Base-by-base conservation (phyloP, 2,888 invertebrate species). In the Cacoxenus indagator region DNA sequence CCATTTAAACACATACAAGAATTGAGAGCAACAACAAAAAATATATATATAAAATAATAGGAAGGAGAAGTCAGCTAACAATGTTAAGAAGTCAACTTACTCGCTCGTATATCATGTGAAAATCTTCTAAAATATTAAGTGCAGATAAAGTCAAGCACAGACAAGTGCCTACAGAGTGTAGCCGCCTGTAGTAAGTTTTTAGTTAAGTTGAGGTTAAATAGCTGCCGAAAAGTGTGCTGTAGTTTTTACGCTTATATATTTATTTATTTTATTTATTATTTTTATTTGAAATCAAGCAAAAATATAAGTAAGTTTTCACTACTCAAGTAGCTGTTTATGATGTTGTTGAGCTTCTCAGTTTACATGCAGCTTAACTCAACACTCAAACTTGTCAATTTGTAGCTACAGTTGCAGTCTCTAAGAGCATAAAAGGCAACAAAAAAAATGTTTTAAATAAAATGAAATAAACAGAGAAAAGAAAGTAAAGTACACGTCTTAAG, bases 381-480 rank as follows among this genome's bases (percentile, higher is more conserved):
- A 26, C 61, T 62, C 61, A 62, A 62, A 62, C 22, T 62, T 62
- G 61, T 62, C 61, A 62, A 62, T 62, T 43, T 62, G 14, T 6
- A 43, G 57, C 26, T 24, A 45, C 61, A 24, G 24, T 45, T 43
- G 11, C 24, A 11, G 59, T 11, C 37, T 45, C 24, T 62, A 37
- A 22, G 19, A 5, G 19, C 51, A 17, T 6, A 9, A 51, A 51
- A 51, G 19, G 17, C n/a, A 5, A 48, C 48, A 48, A 14, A 6
- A 48, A 14, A 17, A 37, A 5, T 11, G 1, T 4, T 37, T 1
- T 0, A 37, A 2, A 37, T 14, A 37, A 37, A 37, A 37, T 0
- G 14, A 37, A 37, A 37, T 14, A 8, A 37, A 37, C 37, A 74
- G 69, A 24, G 72, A 73, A 77, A 74, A 77, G 75, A 76, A 72